Percentiles rank a stretch among this genome's conserved stretches.
These are phyloP conservation scores for Neogale vison DNA, from an alignment of 2,113 vertebrate genomes.

Conservation along the genomic window DNA sequence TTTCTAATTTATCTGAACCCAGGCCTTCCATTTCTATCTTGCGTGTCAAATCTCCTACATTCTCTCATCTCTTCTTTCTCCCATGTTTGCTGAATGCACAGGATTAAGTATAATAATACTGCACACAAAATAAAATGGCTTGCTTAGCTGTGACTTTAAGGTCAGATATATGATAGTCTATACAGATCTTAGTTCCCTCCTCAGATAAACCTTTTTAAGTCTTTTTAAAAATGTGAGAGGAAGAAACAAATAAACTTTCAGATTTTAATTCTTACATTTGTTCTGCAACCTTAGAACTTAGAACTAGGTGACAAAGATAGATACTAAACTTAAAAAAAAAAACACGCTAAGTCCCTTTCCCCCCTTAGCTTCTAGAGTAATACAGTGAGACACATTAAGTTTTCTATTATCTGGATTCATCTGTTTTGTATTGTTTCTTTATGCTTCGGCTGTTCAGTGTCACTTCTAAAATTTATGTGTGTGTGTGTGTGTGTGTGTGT, in stretches of 20 bases:
- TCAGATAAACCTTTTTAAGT: conserved; percentile 2
- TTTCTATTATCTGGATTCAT: conserved; percentile 44
- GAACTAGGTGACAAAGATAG: conserved; percentile 4
- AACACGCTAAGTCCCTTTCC: background rate
- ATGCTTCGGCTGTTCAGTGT: conserved; percentile 9
- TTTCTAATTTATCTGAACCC: background rate
- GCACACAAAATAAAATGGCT: conserved; percentile 6
- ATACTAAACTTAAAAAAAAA: background rate
- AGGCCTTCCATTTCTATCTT: background rate
- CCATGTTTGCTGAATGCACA: background rate
- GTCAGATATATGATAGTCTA: background rate
- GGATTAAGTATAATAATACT: background rate
- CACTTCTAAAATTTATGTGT: background rate
- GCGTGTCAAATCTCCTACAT: background rate
- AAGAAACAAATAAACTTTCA: conserved; percentile 1
- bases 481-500: background rate
- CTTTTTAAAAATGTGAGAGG: background rate
- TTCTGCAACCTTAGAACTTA: conserved; percentile 1
- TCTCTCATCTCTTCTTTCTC: background rate
- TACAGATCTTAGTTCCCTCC: background rate
- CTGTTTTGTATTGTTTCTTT: background rate
- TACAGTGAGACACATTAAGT: background rate
- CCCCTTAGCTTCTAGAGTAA: background rate
- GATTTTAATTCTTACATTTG: background rate
- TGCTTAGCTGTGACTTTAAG: conserved; percentile 27